These are phyloP conservation scores for Corythoichthys haematopterus DNA, from an alignment of 2,113 vertebrate genomes.

Conservation along the genomic window DNA sequence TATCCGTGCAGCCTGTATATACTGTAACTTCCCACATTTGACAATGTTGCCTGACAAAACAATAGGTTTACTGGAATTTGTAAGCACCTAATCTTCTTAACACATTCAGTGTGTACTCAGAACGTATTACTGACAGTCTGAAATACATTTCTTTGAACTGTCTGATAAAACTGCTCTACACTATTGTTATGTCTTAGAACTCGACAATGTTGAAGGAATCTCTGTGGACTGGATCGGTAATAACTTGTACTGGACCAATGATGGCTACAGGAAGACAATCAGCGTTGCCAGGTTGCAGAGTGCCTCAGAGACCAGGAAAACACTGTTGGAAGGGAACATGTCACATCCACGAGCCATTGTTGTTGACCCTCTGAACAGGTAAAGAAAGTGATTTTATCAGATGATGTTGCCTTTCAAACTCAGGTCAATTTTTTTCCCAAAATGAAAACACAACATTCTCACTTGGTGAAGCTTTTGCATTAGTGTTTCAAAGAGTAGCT, in stretches of 20 bases:
- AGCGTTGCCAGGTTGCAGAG: conserved; percentile 89
- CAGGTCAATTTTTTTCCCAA: neutral
- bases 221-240: conserved; percentile 98
- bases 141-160: neutral
- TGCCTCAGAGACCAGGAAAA: conserved; percentile 90
- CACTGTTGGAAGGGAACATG: conserved; percentile 92
- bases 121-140: neutral
- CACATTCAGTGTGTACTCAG: neutral
- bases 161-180: neutral
- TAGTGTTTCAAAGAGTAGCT: neutral
- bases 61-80: neutral
- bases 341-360: conserved; percentile 95
- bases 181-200: conserved; percentile 68
- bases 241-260: conserved; percentile 97
- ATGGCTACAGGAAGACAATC: conserved; percentile 94
- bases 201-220: conserved; percentile 97
- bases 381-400: conserved; percentile 13
- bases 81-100: neutral
- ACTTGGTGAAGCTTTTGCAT: neutral
- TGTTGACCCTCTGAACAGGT: conserved; percentile 94
- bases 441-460: neutral
- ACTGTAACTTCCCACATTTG: neutral
- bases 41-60: neutral
- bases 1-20: neutral
- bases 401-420: neutral